phyloP scores from a whole-genome alignment of 2,797 vertebrate species.

The Megaceryle alcyon region DNA sequence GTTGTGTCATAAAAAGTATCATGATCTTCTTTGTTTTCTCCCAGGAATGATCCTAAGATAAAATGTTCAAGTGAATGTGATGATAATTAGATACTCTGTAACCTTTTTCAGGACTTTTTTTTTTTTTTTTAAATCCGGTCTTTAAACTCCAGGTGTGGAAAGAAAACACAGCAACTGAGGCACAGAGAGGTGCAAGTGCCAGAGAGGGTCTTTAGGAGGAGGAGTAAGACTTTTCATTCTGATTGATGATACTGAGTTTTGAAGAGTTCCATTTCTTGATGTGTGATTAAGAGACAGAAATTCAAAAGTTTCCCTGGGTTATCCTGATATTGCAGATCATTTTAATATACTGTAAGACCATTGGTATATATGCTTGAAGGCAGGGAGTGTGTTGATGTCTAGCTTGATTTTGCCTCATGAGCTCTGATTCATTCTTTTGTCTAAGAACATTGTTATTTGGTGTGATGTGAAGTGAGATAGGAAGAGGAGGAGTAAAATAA shows the following conservation, averaged over 20 bases:
- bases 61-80: not conserved
- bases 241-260: not conserved
- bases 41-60: not conserved
- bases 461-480: not conserved
- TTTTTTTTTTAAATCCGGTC: not conserved
- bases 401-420: not conserved
- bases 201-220: not conserved
- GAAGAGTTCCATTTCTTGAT: not conserved
- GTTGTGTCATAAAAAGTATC: not conserved
- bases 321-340: not conserved
- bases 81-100: not conserved
- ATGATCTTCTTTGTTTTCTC: not conserved
- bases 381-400: rapidly evolving
- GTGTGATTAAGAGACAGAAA: not conserved
- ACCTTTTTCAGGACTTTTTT: not conserved
- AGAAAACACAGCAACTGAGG: not conserved
- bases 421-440: not conserved
- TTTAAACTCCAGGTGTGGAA: not conserved
- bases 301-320: not conserved
- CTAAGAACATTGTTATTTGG: not conserved
- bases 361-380: not conserved
- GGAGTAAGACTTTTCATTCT: not conserved
- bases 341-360: not conserved
- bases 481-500: not conserved
- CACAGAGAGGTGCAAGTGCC: not conserved